Evolutionary conservation across 2,797 vertebrate species (phyloP), one percentile per base, ranked within the genome.

Genomic region (Myiothlypis coronata): DNA sequence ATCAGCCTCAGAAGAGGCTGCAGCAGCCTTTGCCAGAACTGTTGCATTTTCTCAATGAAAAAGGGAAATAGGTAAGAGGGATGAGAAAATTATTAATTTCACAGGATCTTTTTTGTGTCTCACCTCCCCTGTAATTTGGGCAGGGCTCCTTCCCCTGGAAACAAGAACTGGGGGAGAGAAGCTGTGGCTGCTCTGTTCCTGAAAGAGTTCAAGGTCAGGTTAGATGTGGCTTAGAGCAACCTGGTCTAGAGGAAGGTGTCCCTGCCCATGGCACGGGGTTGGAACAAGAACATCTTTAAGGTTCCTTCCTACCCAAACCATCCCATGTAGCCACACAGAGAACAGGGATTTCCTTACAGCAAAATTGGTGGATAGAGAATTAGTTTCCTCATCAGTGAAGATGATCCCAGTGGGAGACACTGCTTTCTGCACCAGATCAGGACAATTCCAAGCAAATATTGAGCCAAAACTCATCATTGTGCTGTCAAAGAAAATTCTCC

Each of bases 1-100:
- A 96, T 95, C 94, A 95, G 89, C 12, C 1, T 96, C 95, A 95
- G 44, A 63, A 86, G 32, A 86, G 13, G 37, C 77, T 76, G 71
- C 47, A 72, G 21, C 59, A 83, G 80, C 19, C 37, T 83, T 26
- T 87, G 79, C 65, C 70, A 90, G 63, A 93, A 64, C 41, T 22
- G 55, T 6, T 53, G 61, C n/a, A 15, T 59, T 68, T 93, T 77
- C 90, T 75, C 63, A 89, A 52, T 59, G 56, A 79, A 86, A 93
- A 82, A 32, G 27, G 35, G 37, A 86, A 69, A 86, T 30, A 57
- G 10, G 20, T 13, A 53, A 56, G 41, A 74, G 26, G 35, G 18
- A 67, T 23, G 35, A 92, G 71, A 71, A 89, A 94, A 81, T 41
- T 24, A 41, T 28, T 32, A 46, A 70, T 68, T 91, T 46, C 26